phyloP scores from a whole-genome alignment of 1,140 invertebrate genomes.

The Drosophila saltans region DNA sequence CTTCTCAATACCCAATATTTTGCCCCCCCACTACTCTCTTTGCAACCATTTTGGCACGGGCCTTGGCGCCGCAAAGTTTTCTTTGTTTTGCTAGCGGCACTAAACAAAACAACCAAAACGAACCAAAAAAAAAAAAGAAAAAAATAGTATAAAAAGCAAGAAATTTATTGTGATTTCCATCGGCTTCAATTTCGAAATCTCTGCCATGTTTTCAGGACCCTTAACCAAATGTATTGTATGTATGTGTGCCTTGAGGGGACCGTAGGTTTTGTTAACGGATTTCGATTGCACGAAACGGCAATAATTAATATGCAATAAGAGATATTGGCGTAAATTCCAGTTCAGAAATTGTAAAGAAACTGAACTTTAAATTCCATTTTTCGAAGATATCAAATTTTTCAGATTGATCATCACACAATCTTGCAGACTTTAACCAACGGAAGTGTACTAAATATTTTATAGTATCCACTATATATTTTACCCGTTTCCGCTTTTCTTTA shows the following conservation, averaged over 20 bases:
- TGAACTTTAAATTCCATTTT: too few relatives aligned
- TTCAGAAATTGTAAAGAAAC: too few relatives aligned
- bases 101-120: background rate
- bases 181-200: constrained; percentile 40
- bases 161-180: constrained; percentile 75
- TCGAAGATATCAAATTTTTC: too few relatives aligned
- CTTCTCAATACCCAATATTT: too few relatives aligned
- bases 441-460: too few relatives aligned
- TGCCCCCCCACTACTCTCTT: too few relatives aligned
- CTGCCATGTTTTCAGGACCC: background rate
- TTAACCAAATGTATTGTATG: background rate
- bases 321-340: too few relatives aligned
- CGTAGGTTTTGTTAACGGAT: background rate
- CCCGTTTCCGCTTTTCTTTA: too few relatives aligned
- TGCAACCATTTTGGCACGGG: background rate
- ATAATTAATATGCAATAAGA: background rate
- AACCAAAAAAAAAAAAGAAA: background rate
- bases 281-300: background rate
- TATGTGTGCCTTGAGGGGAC: background rate
- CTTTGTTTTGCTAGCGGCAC: constrained; percentile 51
- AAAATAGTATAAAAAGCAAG: constrained; percentile 23
- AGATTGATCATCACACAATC: too few relatives aligned
- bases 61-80: constrained; percentile 47
- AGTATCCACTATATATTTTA: too few relatives aligned
- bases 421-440: too few relatives aligned